Evolutionary conservation across 2,797 vertebrate genomes (phyloP), one percentile per base, ranked within the genome.

Genomic region (Cephalopachus bancanus): DNA sequence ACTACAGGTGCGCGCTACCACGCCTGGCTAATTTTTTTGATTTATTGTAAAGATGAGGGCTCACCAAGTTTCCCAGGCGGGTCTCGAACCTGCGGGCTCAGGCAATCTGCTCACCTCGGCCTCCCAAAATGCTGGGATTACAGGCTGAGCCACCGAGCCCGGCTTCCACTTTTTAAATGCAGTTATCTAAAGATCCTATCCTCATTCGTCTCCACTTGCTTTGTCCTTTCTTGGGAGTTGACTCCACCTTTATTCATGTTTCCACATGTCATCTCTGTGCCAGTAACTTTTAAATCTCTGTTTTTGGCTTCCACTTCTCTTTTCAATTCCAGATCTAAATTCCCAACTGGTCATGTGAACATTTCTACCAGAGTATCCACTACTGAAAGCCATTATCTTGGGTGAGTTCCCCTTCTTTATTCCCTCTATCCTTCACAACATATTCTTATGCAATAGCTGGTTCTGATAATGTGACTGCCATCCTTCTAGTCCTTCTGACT

Each of bases 321-420:
- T 96, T 53, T 81, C 28, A 86, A 26, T 69, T 83, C 17, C 57
- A 83, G 55, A 65, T 14, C 28, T 92, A 57, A 83, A 83, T 72
- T 72, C 49, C 83, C 71, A 78, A 2, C 17, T 72, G 44, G 16
- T 64, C 62, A 9, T 75, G 44, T 91, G 53, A 86, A 57, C 16
- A 71, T 57, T 30, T 83, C 10, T 78, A 10, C 10, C 37, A 72
- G 16, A 72, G 37, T 49, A 26, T 22, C 89, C 24, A 74, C 71
- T 84, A 74, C 72, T 57, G 59, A 92, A 44, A 94, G 51, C 81
- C 37, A n/a, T 72, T 93, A n/a, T 71, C 44, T 93, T 67, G 33
- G 7, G 53, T 44, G 33, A 64, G 57, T 62, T 64, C 30, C 83
- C 22, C 37, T 90, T 57, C 44, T 59, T 69, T 20, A 3, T 33